These are phyloP conservation scores for Dusona sp. DNA, from an alignment of 2,888 invertebrate species.

Conservation along the genomic window DNA sequence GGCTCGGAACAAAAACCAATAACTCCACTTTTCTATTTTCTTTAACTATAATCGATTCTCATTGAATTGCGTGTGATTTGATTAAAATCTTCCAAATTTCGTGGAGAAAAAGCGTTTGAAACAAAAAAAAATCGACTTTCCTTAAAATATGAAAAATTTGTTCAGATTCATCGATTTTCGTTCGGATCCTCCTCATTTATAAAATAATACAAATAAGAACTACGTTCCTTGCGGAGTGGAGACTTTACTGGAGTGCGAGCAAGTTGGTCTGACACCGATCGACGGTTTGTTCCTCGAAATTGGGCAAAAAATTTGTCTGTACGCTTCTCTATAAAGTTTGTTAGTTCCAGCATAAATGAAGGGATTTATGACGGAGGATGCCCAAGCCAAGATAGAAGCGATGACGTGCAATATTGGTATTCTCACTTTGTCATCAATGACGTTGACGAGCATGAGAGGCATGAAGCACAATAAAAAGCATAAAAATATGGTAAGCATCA, in stretches of 20 bases:
- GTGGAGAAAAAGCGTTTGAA: background rate
- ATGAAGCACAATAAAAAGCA: constrained; percentile 95
- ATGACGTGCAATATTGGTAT: constrained; percentile 92
- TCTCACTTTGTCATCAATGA: constrained; percentile 91
- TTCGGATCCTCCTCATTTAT: background rate
- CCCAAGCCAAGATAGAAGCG: constrained; percentile 95
- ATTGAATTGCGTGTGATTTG: background rate
- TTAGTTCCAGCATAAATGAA: constrained; percentile 96
- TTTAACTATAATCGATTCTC: background rate
- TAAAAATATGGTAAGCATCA: constrained; percentile 95
- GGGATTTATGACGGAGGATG: constrained; percentile 95
- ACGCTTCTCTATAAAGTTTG: constrained; percentile 89
- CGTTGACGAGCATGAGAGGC: constrained; percentile 95
- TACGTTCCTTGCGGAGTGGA: constrained; percentile 78
- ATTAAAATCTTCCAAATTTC: too few species aligned
- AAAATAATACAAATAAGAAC: constrained; percentile 29
- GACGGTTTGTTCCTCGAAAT: constrained; percentile 71
- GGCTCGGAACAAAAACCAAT: background rate
- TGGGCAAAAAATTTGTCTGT: constrained; percentile 82
- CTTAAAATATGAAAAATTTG: too few species aligned
- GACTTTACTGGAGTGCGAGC: constrained; percentile 82
- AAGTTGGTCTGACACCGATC: constrained; percentile 74
- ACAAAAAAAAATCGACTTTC: background rate
- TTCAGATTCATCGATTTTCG: background rate
- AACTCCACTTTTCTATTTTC: background rate